Percentiles rank a stretch among this genome's conserved stretches.
phyloP scores from a whole-genome alignment of 2,113 vertebrate genomes.

The Amblyornis subalaris region DNA sequence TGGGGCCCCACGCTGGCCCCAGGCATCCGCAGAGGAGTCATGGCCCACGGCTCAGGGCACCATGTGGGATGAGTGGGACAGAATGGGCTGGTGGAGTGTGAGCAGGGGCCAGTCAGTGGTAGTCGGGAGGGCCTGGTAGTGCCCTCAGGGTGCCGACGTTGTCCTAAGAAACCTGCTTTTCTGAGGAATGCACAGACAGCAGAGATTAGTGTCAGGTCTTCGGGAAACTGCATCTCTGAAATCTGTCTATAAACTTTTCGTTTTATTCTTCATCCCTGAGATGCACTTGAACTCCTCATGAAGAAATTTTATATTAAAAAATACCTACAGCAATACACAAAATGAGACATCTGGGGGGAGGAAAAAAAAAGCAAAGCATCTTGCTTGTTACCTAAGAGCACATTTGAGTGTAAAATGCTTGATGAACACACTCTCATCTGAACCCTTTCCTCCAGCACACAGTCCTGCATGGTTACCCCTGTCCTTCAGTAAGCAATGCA shows the following conservation, averaged over 20 bases:
- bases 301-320: not conserved
- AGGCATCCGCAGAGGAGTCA: rapidly evolving
- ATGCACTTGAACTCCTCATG: rapidly evolving
- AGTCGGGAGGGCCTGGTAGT: not conserved
- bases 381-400: not conserved
- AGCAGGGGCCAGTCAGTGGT: not conserved
- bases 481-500: not conserved
- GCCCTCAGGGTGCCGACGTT: rapidly evolving
- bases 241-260: not conserved
- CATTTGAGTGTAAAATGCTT: not conserved
- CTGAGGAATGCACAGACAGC: not conserved
- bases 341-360: not conserved
- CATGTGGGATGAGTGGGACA: not conserved
- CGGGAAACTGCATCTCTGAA: not conserved
- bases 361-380: rapidly evolving
- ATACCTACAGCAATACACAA: not conserved
- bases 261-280: not conserved
- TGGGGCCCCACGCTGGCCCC: rapidly evolving
- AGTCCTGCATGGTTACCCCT: rapidly evolving
- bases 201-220: not conserved
- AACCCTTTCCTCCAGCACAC: not conserved
- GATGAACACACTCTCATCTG: not conserved
- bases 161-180: not conserved
- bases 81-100: not conserved
- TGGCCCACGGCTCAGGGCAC: rapidly evolving